These are phyloP conservation scores for Taurulus bubalis DNA, from an alignment of 2,113 vertebrate genomes.

Conservation along the genomic window DNA sequence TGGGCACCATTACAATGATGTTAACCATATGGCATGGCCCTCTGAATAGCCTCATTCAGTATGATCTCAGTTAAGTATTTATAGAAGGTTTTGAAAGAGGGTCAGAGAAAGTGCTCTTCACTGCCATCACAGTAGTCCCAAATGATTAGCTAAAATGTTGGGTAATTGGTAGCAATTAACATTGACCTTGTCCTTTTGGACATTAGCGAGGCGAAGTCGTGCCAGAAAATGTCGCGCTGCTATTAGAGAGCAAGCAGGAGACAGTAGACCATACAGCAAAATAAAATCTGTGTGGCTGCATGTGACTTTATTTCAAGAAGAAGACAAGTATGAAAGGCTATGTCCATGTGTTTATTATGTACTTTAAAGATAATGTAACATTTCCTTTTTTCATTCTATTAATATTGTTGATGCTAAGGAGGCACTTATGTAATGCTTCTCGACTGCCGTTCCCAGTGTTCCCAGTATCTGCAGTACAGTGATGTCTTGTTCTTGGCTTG, in stretches of 20 bases:
- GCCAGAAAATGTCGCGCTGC: slow-evolving; percentile 45
- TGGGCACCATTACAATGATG: slow-evolving; percentile 30
- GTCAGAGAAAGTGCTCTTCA: slow-evolving; percentile 40
- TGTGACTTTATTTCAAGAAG: slow-evolving; percentile 12
- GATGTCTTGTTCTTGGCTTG: background rate
- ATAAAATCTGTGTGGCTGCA: slow-evolving; percentile 27
- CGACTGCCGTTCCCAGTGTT: background rate
- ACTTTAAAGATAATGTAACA: background rate
- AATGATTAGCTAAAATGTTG: slow-evolving; percentile 67
- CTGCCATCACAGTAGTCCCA: slow-evolving; percentile 32
- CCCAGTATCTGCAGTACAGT: background rate
- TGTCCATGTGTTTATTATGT: background rate
- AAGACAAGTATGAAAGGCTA: slow-evolving; percentile 7
- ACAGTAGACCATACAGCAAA: slow-evolving; percentile 15
- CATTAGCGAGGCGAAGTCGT: slow-evolving; percentile 43
- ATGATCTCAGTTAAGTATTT: slow-evolving; percentile 37
- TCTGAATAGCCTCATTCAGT: slow-evolving; percentile 44
- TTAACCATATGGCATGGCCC: slow-evolving; percentile 28
- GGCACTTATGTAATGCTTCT: background rate
- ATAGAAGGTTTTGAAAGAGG: slow-evolving; percentile 33
- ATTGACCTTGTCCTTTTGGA: slow-evolving; percentile 62
- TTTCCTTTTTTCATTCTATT: background rate
- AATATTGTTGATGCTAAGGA: background rate
- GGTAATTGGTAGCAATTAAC: slow-evolving; percentile 72
- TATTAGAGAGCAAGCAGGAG: slow-evolving; percentile 56